Percentiles rank a stretch among this genome's conserved stretches.
Evolutionary conservation across 2,888 invertebrate species (phyloP).

Genomic region (Polylopha cassiicola): DNA sequence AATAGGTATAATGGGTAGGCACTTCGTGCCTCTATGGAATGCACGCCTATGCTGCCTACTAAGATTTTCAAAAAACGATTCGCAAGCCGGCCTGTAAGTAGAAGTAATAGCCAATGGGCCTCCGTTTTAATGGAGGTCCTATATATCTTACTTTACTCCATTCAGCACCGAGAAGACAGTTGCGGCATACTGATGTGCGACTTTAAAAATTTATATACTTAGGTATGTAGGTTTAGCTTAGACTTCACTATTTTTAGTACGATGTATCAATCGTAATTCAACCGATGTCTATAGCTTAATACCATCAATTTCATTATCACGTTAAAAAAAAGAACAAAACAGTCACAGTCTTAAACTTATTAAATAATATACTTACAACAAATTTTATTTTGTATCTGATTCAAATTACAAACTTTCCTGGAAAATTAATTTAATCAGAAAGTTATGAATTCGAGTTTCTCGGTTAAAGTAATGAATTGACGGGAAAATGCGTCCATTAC

Average conservation of each 20-base stretch:
- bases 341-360: no score
- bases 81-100: conserved; percentile 8
- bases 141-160: conserved; percentile 71
- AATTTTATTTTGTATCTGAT: conserved; percentile 8
- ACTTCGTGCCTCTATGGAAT: no score
- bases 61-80: background rate
- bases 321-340: no score
- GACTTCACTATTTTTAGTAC: no score
- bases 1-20: no score
- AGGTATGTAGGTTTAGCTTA: no score
- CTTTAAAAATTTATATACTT: conserved; percentile 70
- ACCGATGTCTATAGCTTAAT: no score
- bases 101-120: conserved; percentile 30
- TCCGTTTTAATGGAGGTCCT: conserved; percentile 47
- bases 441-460: conserved; percentile 8
- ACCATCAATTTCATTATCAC: background rate
- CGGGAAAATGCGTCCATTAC: conserved; percentile 6
- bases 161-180: conserved; percentile 57
- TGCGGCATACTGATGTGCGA: conserved; percentile 70
- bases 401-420: conserved; percentile 9
- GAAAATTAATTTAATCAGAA: conserved; percentile 13
- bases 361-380: no score
- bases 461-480: conserved; percentile 8
- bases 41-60: no score
- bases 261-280: no score